Evolutionary conservation across 2,113 vertebrate genomes (phyloP).

Genomic region (Camarhynchus parvulus): DNA sequence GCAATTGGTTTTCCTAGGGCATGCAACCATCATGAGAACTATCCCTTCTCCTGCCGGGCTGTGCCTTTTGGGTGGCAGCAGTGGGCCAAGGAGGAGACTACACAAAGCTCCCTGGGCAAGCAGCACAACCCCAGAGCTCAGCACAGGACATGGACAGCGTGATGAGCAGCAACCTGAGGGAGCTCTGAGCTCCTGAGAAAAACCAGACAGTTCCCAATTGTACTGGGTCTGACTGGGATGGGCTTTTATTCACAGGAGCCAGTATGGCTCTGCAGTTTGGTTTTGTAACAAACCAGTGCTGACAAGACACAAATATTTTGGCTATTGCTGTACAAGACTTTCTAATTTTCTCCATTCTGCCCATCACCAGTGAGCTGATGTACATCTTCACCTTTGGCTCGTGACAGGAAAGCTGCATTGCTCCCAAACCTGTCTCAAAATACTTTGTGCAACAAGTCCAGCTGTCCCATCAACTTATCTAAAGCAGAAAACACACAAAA

Average conservation of each 20-base stretch:
- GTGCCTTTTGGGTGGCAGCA: not conserved
- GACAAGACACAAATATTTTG: not conserved
- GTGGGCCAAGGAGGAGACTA: not conserved
- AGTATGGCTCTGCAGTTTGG: not conserved
- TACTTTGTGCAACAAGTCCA: not conserved
- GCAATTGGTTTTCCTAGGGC: not conserved
- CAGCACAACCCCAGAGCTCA: not conserved
- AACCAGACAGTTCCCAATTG: rapidly evolving
- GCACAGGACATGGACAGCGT: not conserved
- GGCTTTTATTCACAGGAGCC: not conserved
- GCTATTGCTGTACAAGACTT: not conserved
- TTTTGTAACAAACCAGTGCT: not conserved
- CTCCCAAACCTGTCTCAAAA: not conserved
- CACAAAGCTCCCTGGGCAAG: not conserved
- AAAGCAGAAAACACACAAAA: not conserved
- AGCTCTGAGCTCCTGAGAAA: not conserved
- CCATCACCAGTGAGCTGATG: not conserved
- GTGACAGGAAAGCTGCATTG: not conserved
- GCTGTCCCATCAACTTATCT: not conserved
- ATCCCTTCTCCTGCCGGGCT: not conserved
- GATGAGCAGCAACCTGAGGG: not conserved
- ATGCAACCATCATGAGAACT: not conserved
- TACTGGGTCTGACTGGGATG: not conserved
- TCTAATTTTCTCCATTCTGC: not conserved
- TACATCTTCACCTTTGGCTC: not conserved